phyloP scores from a whole-genome alignment of 2,888 invertebrate species.

The Macrosiphum euphorbiae region DNA sequence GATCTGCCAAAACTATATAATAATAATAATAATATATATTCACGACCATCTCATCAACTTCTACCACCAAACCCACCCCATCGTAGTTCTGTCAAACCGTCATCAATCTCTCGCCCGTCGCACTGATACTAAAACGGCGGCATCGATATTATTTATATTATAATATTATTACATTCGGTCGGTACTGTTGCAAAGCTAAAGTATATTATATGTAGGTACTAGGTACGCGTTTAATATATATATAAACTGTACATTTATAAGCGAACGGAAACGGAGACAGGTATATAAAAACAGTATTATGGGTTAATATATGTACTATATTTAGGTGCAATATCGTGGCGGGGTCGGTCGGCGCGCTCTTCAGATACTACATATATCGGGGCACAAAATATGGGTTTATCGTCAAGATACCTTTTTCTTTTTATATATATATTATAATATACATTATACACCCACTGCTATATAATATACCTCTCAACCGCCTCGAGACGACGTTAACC shows the following conservation, averaged over 20 bases:
- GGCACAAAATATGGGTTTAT: slow-evolving; percentile 1
- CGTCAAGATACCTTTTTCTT: neutral
- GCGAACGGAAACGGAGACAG: neutral
- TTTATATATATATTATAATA: neutral
- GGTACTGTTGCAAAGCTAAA: neutral
- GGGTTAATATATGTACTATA: neutral
- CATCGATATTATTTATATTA: neutral
- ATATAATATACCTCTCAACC: neutral
- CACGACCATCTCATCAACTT: neutral
- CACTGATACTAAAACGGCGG: neutral
- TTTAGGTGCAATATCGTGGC: neutral
- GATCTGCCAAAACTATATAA: neutral
- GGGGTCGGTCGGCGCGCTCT: neutral
- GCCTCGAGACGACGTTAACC: neutral
- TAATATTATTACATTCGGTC: neutral
- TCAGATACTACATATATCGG: neutral
- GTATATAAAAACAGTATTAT: neutral
- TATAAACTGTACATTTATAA: neutral
- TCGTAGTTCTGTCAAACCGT: neutral
- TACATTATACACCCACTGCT: neutral
- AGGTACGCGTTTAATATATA: no score
- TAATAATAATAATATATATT: neutral
- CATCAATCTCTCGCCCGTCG: neutral
- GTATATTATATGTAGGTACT: neutral
- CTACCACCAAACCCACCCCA: neutral